These are phyloP conservation scores for Tetramorium bicarinatum DNA, from an alignment of 2,888 invertebrate species.

Conservation along the genomic window DNA sequence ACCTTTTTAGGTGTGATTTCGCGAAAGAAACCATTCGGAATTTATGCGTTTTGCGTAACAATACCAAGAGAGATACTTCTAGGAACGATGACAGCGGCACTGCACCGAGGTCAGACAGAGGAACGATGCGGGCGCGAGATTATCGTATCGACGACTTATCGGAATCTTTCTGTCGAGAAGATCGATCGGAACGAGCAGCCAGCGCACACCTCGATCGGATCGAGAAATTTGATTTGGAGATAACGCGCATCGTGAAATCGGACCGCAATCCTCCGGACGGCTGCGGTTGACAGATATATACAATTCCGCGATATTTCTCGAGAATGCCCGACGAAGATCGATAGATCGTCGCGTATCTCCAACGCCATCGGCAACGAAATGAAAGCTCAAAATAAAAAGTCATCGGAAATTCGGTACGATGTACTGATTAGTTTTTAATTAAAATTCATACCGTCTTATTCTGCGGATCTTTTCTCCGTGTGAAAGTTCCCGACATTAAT, in stretches of 20 bases:
- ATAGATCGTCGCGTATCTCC: slow-evolving; percentile 60
- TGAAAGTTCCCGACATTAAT: neutral
- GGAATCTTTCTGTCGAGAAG: slow-evolving; percentile 67
- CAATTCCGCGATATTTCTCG: slow-evolving; percentile 49
- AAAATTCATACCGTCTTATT: neutral
- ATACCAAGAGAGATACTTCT: slow-evolving; percentile 33
- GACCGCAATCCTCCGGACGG: slow-evolving; percentile 27
- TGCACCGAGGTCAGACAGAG: slow-evolving; percentile 36
- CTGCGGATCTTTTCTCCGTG: neutral
- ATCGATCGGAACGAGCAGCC: slow-evolving; percentile 60
- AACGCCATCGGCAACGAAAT: slow-evolving; percentile 46
- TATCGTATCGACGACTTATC: slow-evolving; percentile 67
- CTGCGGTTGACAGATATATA: slow-evolving; percentile 54
- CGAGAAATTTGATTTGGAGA: slow-evolving; percentile 64
- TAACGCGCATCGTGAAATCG: slow-evolving; percentile 60
- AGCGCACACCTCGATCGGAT: slow-evolving; percentile 53
- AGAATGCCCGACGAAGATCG: slow-evolving; percentile 61
- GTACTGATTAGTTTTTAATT: neutral
- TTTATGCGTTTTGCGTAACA: slow-evolving; percentile 50
- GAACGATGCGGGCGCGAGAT: slow-evolving; percentile 58
- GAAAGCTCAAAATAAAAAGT: slow-evolving; percentile 29
- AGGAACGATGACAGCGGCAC: slow-evolving; percentile 47
- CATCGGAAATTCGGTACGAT: neutral
- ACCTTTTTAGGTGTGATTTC: slow-evolving; percentile 27
- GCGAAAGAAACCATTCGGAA: slow-evolving; percentile 12